Evolutionary conservation across 2,888 invertebrate genomes (phyloP), one percentile per base, ranked within the genome.

Genomic region (Adineta ricciae): DNA sequence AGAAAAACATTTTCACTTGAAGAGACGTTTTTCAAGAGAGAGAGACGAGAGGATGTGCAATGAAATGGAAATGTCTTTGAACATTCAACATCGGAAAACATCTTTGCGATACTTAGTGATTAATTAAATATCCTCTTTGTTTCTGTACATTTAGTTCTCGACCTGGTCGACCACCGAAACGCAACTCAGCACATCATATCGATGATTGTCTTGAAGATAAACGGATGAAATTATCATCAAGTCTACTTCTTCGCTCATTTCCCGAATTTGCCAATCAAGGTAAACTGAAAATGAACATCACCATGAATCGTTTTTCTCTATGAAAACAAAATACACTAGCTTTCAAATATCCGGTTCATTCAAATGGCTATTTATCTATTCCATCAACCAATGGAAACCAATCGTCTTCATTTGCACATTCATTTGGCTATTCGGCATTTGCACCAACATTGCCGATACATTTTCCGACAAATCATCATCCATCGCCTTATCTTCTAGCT

Each of bases 81-180:
- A 64, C 64, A 64, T 27, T 32, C 27, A 64, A 32, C 46, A 46
- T 46, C 46, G 2, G 64, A 64, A 64, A 64, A 27, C 32, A 64
- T 36, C 27, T 64, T 32, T 46, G 11, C 5, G 19, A 64, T 64
- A 64, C 64, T 64, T 64, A 32, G 27, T 64, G 19, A 41, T 41
- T 78, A 78, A 78, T 78, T 78, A 41, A 41, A 21, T 16, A 9
- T 11, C 24, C 2, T 78, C 14, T 21, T 7, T 8, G 46, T 46
- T 46, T 46, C 0, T 73, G n/a, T n/a, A n/a, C n/a, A n/a, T n/a
- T 36, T 73, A 78, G 78, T 78, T 78, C 78, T 24, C 21, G 78
- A 41, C 78, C 78, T 11, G 78, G 78, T 78, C 78, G 78, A 38
- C 78, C 78, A 78, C 78, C 78, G 24, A 78, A 78, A 78, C 78